Evolutionary conservation across 2,797 vertebrate genomes (phyloP), one percentile per base, ranked within the genome.

Genomic region (Ficedula albicollis): DNA sequence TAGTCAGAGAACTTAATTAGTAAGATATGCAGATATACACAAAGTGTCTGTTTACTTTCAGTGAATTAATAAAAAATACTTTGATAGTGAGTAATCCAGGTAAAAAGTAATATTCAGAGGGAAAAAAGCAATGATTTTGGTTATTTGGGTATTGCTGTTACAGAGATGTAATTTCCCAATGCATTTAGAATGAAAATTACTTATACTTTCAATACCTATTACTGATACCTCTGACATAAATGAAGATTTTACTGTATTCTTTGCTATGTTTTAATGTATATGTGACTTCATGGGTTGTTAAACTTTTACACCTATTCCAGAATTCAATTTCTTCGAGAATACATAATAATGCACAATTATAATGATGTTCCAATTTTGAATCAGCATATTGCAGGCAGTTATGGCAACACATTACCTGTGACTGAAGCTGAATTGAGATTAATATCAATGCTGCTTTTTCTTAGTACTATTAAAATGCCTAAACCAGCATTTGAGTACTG

Each of bases 261-360:
- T 68, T 94, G 36, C 32, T 63, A 52, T 34, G 7, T 51, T 30
- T 79, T 77, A 68, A 36, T n/a, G 16, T 79, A 16, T 34, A 72
- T 51, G 21, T 55, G 94, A 84, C 49, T 44, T 77, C 3, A 25
- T 23, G 52, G 36, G 41, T 89, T 95, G 43, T 92, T 89, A 94
- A 95, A 95, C 30, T 79, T 93, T 49, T 94, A 69, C 39, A 85
- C 64, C 76, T 94, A 80, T 48, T 92, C 39, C 77, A 86, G 77
- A 94, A 96, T 95, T 92, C 55, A 92, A 79, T 95, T 95, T 92
- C 38, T 76, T 81, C 5, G 67, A 82, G 94, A 82, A 90, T 69
- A 59, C n/a, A 60, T 60, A 34, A 84, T 72, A 87, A 92, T 89
- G 59, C 25, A 87, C 25, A 81, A 79, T 88, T 88, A 84, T 82